These are phyloP conservation scores for Nibea albiflora DNA, from an alignment of 2,113 vertebrate genomes.

Conservation along the genomic window DNA sequence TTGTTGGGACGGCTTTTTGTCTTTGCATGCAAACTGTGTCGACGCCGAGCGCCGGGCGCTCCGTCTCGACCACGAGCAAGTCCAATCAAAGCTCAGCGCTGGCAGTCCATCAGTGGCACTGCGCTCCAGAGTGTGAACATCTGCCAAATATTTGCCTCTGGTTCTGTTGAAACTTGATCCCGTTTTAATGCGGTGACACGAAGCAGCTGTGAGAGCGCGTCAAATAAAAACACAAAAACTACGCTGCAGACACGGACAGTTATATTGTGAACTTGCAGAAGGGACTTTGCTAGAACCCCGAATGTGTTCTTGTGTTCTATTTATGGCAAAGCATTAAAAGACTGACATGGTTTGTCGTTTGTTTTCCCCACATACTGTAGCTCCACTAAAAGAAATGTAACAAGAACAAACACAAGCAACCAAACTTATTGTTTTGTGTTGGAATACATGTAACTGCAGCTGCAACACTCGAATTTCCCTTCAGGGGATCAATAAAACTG, in stretches of 20 bases:
- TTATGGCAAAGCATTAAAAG: background rate
- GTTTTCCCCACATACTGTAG: background rate
- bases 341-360: background rate
- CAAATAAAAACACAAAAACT: background rate
- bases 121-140: constrained; percentile 11
- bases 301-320: background rate
- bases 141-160: constrained; percentile 14
- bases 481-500: too few relatives aligned
- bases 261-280: background rate
- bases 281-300: background rate
- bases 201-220: background rate
- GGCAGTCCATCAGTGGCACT: constrained; percentile 1
- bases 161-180: background rate
- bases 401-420: background rate
- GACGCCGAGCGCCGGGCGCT: background rate
- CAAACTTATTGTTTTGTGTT: background rate
- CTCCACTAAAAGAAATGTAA: background rate
- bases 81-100: constrained; percentile 24
- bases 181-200: constrained; percentile 1
- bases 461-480: too few relatives aligned
- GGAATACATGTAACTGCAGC: too few relatives aligned
- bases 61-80: background rate
- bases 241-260: background rate
- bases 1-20: background rate
- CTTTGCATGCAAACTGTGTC: background rate